These are phyloP conservation scores for Calyptommatus sinebrachiatus DNA, from an alignment of 2,113 vertebrate genomes.

Conservation along the genomic window DNA sequence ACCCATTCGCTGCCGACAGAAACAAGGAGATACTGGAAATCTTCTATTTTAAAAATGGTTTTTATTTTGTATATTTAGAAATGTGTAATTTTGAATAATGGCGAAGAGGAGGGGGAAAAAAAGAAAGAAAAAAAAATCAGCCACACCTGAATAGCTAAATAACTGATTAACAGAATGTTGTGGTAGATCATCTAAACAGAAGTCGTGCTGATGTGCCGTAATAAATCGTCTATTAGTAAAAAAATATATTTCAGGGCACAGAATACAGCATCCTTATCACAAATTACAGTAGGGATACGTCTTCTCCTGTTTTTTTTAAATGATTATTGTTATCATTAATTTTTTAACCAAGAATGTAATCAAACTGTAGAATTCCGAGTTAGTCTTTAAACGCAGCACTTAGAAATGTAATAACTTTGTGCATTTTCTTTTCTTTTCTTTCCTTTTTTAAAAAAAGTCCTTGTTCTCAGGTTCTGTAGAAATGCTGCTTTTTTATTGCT, in stretches of 20 bases:
- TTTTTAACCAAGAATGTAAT: conserved; percentile 80
- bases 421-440: conserved; percentile 85
- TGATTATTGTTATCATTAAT: not conserved
- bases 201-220: conserved; percentile 95
- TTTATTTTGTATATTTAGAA: conserved; percentile 99
- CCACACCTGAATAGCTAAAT: conserved; percentile 86
- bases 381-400: conserved; percentile 91
- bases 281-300: conserved; percentile 93
- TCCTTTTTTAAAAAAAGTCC: conserved; percentile 92
- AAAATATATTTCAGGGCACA: conserved; percentile 99
- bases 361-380: conserved; percentile 89
- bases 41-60: conserved; percentile 96
- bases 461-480: conserved; percentile 87
- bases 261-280: conserved; percentile 97
- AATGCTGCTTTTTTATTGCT: conserved; percentile 94
- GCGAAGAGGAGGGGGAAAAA: conserved; percentile 68
- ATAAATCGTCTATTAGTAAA: conserved; percentile 99
- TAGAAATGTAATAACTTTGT: conserved; percentile 94
- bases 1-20: conserved; percentile 58
- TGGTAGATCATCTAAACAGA: conserved; percentile 94
- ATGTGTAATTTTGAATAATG: conserved; percentile 86
- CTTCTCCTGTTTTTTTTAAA: not conserved
- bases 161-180: conserved; percentile 91
- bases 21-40: conserved; percentile 65
- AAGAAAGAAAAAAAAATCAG: conserved; percentile 75